Evolutionary conservation across 2,888 invertebrate species (phyloP), one percentile per base, ranked within the genome.

Genomic region (Brenthis hecate): DNA sequence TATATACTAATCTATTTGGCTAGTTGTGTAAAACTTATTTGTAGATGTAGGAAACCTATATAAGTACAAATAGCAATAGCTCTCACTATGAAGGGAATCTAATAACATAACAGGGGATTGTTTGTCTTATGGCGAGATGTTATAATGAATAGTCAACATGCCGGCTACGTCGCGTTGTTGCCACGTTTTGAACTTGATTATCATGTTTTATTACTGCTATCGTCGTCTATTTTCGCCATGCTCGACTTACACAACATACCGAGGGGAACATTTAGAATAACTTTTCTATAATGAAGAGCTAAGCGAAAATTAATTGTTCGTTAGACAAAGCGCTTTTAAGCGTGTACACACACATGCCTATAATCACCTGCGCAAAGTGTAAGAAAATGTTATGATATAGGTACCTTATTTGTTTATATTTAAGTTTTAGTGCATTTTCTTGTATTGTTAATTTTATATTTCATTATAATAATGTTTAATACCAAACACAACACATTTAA

Each of bases 101-200:
- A 88, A 89, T 90, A 89, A 86, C 86, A 85, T 82, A 85, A 86
- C 86, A 85, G 81, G 84, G 78, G 76, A 81, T 85, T 90, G 88
- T 90, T 91, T 90, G 86, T 84, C 78, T 88, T 85, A 81, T 80
- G 82, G 82, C 78, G 85, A 86, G 85, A 86, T 87, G 88, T 85
- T 86, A 82, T 91, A 89, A 91, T 91, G 88, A 90, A 91, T 91
- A 89, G 89, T 87, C 85, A 91, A 92, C 90, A 91, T 75, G 79
- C 78, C 78, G 79, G 77, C 78, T 77, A 76, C 82, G 82, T 77
- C 78, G 80, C 80, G 78, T 78, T 80, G 80, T 79, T 76, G 71
- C 73, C 73, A 66, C 74, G 68, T 77, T 74, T 74, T 76, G 75
- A 81, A 82, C 81, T 81, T 81, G 80, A 84, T 85, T 79, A 78